These are phyloP conservation scores for Butorides virescens DNA, from an alignment of 2,113 vertebrate genomes.

Conservation along the genomic window DNA sequence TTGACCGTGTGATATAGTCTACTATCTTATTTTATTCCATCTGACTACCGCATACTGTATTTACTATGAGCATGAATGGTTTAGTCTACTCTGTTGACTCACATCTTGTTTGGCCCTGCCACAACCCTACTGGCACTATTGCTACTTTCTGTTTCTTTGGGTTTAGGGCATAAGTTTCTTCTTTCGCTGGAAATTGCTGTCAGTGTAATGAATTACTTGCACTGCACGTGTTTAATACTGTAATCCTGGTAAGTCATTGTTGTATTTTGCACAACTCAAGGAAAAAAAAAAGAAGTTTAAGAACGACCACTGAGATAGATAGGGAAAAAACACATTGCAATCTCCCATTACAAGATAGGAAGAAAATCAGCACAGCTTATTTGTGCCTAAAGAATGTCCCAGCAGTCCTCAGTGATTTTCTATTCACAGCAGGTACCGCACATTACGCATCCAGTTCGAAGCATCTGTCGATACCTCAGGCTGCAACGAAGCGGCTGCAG, in stretches of 20 bases:
- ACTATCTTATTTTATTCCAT: not conserved
- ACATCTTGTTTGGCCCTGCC: not conserved
- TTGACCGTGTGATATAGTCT: not conserved
- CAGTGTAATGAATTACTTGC: constrained; percentile 6
- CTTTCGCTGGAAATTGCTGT: not conserved
- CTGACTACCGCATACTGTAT: not conserved
- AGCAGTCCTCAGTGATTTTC: constrained; percentile 6
- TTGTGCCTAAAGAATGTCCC: constrained; percentile 7
- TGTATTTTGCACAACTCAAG: not conserved
- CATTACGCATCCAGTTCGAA: constrained; percentile 33
- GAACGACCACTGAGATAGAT: not conserved
- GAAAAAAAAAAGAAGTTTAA: not conserved
- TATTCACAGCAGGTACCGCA: constrained; percentile 45
- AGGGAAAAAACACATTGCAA: not conserved
- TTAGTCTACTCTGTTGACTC: not conserved
- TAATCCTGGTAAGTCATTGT: not conserved
- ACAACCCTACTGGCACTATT: not conserved
- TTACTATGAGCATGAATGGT: not conserved
- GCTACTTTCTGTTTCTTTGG: not conserved
- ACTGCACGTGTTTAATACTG: not conserved
- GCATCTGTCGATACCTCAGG: constrained; percentile 68
- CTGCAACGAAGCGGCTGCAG: constrained; percentile 25
- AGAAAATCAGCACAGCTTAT: not conserved
- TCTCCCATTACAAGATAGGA: not conserved
- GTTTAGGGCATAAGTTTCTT: not conserved